These are phyloP conservation scores for Buceros bicornis DNA, from an alignment of 2,797 vertebrate genomes.

Conservation along the genomic window DNA sequence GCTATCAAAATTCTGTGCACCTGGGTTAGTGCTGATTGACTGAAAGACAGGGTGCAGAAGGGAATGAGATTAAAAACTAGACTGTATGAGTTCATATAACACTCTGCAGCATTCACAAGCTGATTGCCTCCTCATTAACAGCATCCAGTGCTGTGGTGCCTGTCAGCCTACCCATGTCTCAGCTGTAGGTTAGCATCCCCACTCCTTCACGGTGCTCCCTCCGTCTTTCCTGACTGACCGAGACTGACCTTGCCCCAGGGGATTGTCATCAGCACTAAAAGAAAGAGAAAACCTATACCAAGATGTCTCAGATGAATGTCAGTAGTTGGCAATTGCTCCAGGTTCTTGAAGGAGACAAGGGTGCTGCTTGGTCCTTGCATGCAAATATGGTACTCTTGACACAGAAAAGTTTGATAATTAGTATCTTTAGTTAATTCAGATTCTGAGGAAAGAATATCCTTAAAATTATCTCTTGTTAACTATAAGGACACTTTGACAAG, in stretches of 20 bases:
- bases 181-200: not conserved
- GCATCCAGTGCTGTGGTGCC: too few relatives aligned
- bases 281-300: not conserved
- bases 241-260: not conserved
- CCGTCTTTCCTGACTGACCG: not conserved
- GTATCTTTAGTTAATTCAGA: not conserved
- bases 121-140: not conserved
- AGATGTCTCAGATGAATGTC: not conserved
- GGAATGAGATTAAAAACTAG: not conserved
- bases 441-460: not conserved
- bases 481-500: not conserved
- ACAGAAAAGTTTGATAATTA: not conserved
- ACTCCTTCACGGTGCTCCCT: accelerated
- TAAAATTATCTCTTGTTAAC: not conserved
- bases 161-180: not conserved
- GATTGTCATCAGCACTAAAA: not conserved
- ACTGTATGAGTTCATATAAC: not conserved
- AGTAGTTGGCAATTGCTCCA: not conserved
- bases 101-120: not conserved
- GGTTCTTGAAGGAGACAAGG: not conserved
- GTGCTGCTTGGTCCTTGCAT: not conserved
- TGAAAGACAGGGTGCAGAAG: not conserved
- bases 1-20: not conserved
- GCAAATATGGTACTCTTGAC: not conserved
- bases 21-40: not conserved